These are phyloP conservation scores for Psophia crepitans DNA, from an alignment of 2,113 vertebrate species.

Conservation along the genomic window DNA sequence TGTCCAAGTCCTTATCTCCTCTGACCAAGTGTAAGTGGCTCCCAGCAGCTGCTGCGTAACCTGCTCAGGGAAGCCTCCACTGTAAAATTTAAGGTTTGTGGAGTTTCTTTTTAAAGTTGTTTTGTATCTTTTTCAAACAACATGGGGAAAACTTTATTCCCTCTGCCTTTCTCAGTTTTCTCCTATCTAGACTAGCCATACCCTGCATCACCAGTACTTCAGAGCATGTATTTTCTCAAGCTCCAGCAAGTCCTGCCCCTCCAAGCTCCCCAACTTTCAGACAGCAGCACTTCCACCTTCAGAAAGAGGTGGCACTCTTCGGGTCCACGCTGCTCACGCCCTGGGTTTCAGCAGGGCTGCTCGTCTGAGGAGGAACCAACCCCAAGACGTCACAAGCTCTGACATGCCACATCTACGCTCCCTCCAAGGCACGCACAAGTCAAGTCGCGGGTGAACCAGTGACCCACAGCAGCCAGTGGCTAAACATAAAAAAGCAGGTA, in stretches of 20 bases:
- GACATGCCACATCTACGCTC: accelerated
- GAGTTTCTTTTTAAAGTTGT: neutral
- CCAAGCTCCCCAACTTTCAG: neutral
- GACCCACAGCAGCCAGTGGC: neutral
- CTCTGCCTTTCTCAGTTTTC: neutral
- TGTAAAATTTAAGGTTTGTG: neutral
- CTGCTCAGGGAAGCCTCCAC: neutral
- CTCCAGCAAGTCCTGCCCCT: neutral
- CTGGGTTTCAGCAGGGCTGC: neutral
- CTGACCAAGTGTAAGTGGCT: neutral
- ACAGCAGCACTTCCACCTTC: no score
- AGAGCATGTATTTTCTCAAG: neutral
- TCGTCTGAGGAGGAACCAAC: neutral
- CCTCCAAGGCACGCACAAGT: neutral
- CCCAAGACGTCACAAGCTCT: neutral
- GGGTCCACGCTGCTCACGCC: neutral
- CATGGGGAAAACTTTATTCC: neutral
- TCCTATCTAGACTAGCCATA: neutral
- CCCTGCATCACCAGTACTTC: neutral
- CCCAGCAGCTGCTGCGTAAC: neutral
- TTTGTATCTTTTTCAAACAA: neutral
- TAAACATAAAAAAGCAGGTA: neutral
- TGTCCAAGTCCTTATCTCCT: no score
- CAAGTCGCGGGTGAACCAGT: neutral
- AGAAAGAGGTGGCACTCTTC: neutral